Evolutionary conservation across 2,113 vertebrate species (phyloP), one percentile per base, ranked within the genome.

Genomic region (Turdus rufiventris): DNA sequence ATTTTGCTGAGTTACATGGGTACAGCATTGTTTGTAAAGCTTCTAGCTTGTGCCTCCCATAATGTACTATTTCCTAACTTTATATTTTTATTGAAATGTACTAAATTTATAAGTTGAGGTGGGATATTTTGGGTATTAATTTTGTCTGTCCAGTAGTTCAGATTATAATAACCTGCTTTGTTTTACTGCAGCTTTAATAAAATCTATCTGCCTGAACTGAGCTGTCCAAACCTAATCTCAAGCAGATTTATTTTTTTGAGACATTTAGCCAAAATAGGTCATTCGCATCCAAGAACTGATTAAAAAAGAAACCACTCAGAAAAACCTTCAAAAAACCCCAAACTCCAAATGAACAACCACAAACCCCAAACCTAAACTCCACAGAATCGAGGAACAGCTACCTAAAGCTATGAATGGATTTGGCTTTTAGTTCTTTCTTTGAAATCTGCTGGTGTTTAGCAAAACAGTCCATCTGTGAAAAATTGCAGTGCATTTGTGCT

Each of bases 141-240:
- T 79, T 79, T 89, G 21, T 58, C 31, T 9, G 1, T 34, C 10
- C 29, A 25, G 6, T 47, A 25, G 36, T 85, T 84, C 18, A 24
- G 6, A 18, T 80, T 77, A 9, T 47, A 88, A 33, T 50, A 43
- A 33, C 17, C 29, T 90, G 53, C 42, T 94, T 90, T 73, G 6
- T 66, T 67, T 83, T 82, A 42, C 94, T 93, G 63, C 75, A 77
- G 70, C 91, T 95, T 92, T 88, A 95, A 94, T 43, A 80, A 80
- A 77, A 74, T 31, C 10, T 57, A 19, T n/a, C 51, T 86, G 91
- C 42, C 34, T 47, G 34, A 20, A 47, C 47, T 80, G 75, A 85
- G 34, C 68, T 91, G 83, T 83, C 67, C 88, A 91, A 95, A 73
- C n/a, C 36, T 68, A 43, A 47, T 77, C 85, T 88, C 60, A 58